A percentile compares a stretch with the other conserved stretches of the same genome.
phyloP scores from a whole-genome alignment of 2,797 vertebrate species.

The Gobionotothen gibberifrons region DNA sequence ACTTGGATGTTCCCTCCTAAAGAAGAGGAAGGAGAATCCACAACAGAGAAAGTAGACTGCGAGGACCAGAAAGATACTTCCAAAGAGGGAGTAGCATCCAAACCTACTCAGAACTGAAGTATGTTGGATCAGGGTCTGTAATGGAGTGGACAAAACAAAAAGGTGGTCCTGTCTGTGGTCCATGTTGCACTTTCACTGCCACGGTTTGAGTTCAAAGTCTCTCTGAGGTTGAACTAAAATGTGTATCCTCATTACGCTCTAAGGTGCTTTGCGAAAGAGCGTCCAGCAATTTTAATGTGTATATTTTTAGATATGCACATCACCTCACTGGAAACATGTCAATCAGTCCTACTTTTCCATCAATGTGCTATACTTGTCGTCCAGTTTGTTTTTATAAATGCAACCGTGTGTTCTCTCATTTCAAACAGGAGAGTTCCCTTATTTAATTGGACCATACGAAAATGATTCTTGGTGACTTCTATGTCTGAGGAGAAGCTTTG shows the following conservation, averaged over 20 bases:
- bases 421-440: not conserved
- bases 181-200: slow-evolving; percentile 12
- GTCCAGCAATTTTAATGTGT: slow-evolving; percentile 30
- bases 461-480: not conserved
- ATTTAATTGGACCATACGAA: not conserved
- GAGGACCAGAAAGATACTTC: slow-evolving; percentile 21
- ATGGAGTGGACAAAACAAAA: not conserved
- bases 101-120: slow-evolving; percentile 41
- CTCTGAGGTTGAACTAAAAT: not conserved
- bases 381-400: slow-evolving; percentile 4
- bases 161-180: not conserved
- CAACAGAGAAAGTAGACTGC: slow-evolving; percentile 9
- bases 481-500: not conserved
- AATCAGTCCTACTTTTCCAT: not conserved
- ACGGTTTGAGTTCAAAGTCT: slow-evolving; percentile 7
- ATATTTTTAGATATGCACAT: slow-evolving; percentile 5
- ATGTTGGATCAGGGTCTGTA: not conserved
- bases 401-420: not conserved
- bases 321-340: slow-evolving; percentile 6
- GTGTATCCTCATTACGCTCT: slow-evolving; percentile 10
- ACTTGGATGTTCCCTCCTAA: slow-evolving; percentile 72
- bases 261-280: slow-evolving; percentile 24
- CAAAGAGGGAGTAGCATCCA: slow-evolving; percentile 24
- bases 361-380: not conserved
- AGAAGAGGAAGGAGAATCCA: slow-evolving; percentile 10